Base-by-base conservation (phyloP, 2,113 vertebrate species). In the Todiramphus saurophagus region DNA sequence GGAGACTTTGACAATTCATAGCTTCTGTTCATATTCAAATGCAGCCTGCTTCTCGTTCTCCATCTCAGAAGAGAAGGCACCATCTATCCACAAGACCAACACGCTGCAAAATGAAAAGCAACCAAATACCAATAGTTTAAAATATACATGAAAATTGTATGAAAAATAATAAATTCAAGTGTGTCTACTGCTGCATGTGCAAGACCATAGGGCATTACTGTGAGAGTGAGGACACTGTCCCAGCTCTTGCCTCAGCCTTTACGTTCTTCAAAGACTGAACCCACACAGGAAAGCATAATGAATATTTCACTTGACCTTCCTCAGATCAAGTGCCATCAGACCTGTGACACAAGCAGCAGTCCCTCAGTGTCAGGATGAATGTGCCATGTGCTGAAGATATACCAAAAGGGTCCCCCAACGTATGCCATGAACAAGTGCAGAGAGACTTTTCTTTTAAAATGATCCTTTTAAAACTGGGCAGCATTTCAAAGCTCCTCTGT, bases 391-490 rank as follows among this genome's bases (percentile, higher is more conserved):
- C 73, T 78, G 35, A 53, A 67, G 16, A 16, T 19, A 28, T 0
- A 18, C 19, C 23, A 24, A 27, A 11, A 69, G n/a, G 6, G 41
- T 33, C n/a, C 44, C 7, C 9, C 70, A 85, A 28, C 48, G 15
- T 0, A 2, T 25, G 10, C 50, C 24, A 18, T 13, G 37, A 37
- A 33, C 43, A 75, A 50, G 14, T 16, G 17, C 1, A 1, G 16
- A 56, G 48, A 87, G 46, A 92, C 15, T 27, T 20, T 60, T 48
- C 50, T 81, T 16, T 59, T 15, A 25, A 77, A 74, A 24, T 1
- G 4, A 44, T 41, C 48, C 30, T 73, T 68, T 76, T 55, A 50
- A 86, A 83, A 88, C 4, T 28, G 74, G 76, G 13, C 53, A 53
- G 48, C 1, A 0, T 33, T 78, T 78, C 69, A 82, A 37, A 87